phyloP scores from a whole-genome alignment of 2,888 invertebrate species.

The Sinelater perroti region DNA sequence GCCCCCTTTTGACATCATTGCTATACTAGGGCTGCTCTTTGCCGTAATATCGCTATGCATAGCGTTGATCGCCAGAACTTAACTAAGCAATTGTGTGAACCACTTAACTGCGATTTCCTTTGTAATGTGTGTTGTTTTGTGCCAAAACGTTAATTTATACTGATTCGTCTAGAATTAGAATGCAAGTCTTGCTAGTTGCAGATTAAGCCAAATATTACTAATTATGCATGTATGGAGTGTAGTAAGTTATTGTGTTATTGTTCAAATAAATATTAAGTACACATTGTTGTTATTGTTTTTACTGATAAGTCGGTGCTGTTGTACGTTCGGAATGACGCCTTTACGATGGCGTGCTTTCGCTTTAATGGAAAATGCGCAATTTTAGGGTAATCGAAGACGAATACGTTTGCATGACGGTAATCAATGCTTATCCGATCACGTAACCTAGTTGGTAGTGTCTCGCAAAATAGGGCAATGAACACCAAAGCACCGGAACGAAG shows the following conservation, averaged over 20 bases:
- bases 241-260: slow-evolving; percentile 28
- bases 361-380: too few species aligned
- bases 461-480: too few species aligned
- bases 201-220: slow-evolving; percentile 36
- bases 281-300: slow-evolving; percentile 16
- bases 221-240: slow-evolving; percentile 32
- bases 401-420: too few species aligned
- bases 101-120: slow-evolving; percentile 9
- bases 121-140: slow-evolving; percentile 27
- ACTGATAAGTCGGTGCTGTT: too few species aligned
- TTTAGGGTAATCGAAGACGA: too few species aligned
- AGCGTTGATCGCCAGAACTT: slow-evolving; percentile 66
- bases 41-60: slow-evolving; percentile 78
- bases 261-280: slow-evolving; percentile 30
- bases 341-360: slow-evolving; percentile 6
- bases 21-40: slow-evolving; percentile 77
- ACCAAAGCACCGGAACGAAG: too few species aligned
- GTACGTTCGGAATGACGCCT: too few species aligned
- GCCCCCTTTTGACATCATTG: slow-evolving; percentile 77
- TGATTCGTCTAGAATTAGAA: slow-evolving; percentile 18
- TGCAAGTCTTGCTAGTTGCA: slow-evolving; percentile 28
- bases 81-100: too few species aligned
- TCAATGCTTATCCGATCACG: too few species aligned
- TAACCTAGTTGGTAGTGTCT: too few species aligned
- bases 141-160: slow-evolving; percentile 26